phyloP scores from a whole-genome alignment of 2,113 vertebrate genomes.

The Microcebus jonahi region DNA sequence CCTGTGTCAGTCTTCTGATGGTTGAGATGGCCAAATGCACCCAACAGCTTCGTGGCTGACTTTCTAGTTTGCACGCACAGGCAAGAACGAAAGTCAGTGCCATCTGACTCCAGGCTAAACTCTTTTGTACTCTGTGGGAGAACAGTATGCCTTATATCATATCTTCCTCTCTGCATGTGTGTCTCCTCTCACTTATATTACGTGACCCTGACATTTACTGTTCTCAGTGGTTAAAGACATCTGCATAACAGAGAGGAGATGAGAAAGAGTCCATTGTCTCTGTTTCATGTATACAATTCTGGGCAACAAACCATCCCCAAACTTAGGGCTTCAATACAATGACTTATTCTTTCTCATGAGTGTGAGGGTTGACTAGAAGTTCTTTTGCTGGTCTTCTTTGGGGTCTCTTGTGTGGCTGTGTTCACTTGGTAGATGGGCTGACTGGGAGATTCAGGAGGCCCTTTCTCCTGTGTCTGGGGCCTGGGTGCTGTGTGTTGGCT shows the following conservation, averaged over 20 bases:
- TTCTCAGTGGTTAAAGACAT: background rate
- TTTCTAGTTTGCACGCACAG: background rate
- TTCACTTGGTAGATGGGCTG: background rate
- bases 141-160: background rate
- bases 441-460: background rate
- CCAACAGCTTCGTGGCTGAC: background rate
- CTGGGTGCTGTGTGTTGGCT: background rate
- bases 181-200: background rate
- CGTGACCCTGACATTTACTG: background rate
- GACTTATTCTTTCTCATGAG: background rate
- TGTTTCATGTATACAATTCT: background rate
- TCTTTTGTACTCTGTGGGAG: background rate
- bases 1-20: background rate
- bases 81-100: background rate
- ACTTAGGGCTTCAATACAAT: background rate
- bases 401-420: background rate
- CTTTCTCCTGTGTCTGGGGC: background rate
- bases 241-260: background rate
- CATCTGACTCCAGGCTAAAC: background rate
- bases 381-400: background rate
- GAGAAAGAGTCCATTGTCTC: background rate
- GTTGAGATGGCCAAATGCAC: background rate
- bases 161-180: background rate
- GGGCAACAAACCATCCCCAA: background rate
- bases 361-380: background rate